Evolutionary conservation across 2,888 invertebrate species (phyloP), one percentile per base, ranked within the genome.

Genomic region (Nomada ferruginata): DNA sequence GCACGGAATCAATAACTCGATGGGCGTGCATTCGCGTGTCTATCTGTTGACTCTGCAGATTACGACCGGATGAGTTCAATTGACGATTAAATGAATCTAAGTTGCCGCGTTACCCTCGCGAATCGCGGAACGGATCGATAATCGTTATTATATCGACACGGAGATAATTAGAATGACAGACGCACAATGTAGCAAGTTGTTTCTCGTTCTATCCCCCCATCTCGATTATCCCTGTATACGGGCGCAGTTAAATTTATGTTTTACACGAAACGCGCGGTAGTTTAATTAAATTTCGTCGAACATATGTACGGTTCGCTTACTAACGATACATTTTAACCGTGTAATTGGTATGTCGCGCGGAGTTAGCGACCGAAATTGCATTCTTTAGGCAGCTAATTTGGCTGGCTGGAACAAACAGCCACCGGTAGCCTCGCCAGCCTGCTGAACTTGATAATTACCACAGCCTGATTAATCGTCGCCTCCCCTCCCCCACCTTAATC

Each of bases 381-480:
- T 83, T 87, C 87, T 86, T 85, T 78, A 69, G 61, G 71, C 52
- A 80, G 69, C 84, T 64, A 81, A 87, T 83, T 76, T 69, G 36
- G 66, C 66, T 59, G 57, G 74, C 55, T 59, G 76, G n/a, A 65
- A 53, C 75, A 71, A 80, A 76, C 52, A 74, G 70, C 44, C 26
- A 10, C 26, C 61, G 42, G 53, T 55, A 42, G 73, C 60, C 59
- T 42, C 60, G 75, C 47, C 75, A 57, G 47, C 66, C 66, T 61
- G 73, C 70, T 71, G 68, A 79, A 83, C 78, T 84, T 82, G 85
- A 81, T 84, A 86, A 87, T 87, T 87, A 83, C 78, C 77, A 64
- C 44, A 69, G 78, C 44, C 80, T 84, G 87, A 88, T 88, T 88
- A 88, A 88, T 88, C 82, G 88, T 60, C 29, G 7, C 36, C 5